Evolutionary conservation across 2,888 invertebrate genomes (phyloP), one percentile per base, ranked within the genome.

Genomic region (Drosophila mercatorum): DNA sequence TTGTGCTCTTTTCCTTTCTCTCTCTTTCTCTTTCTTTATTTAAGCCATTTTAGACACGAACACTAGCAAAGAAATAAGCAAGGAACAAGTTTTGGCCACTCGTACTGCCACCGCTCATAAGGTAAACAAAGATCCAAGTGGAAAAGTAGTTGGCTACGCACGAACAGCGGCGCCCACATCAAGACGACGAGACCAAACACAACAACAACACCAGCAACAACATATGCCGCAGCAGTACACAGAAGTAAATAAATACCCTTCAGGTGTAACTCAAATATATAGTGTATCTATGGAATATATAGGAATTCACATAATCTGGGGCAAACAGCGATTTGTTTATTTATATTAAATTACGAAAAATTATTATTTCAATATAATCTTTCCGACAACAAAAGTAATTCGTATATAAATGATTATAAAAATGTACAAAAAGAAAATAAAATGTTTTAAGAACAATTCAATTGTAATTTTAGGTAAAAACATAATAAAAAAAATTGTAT

Each of bases 21-120:
- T 2, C 11, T 11, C 3, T 12, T 2, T 34, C n/a, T 51, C 17
- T 17, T 17, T 51, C 51, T 51, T 41, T 55, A 34, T 56, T 38
- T 60, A 51, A 56, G 53, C 78, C 62, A 89, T 83, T 75, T 88
- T 73, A 75, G 78, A 88, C 69, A 80, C 71, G 77, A 66, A 83
- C 72, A 80, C 70, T 68, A 68, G 55, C 64, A 64, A 67, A 11
- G n/a, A 8, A 51, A 34, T 34, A 17, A 31, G 36, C 51, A 68
- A 74, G 47, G 68, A 68, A 69, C 69, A 88, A 83, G 68, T 89
- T 88, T 81, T 75, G 59, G 68, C 59, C 76, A 78, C 60, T 82
- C 59, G 55, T 57, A 74, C 55, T 51, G 41, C 47, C 53, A 43
- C 62, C 40, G 47, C 63, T 67, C 58, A 64, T 70, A 73, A 36